Percentiles rank a stretch among this genome's conserved stretches.
Conservation (phyloP, 2,797 vertebrate genomes). For the Gouania willdenowi region DNA sequence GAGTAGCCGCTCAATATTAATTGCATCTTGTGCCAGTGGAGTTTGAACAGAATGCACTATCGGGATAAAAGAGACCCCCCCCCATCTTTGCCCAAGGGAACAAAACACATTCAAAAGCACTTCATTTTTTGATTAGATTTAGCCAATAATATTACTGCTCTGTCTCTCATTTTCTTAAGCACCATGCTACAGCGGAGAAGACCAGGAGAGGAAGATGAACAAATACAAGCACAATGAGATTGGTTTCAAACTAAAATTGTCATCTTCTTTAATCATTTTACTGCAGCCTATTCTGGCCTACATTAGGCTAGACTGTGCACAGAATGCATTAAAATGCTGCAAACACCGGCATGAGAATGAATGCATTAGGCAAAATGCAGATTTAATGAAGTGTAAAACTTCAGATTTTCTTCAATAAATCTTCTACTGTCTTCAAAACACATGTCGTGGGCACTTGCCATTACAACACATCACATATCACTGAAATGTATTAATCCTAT, state of each 20-base stretch:
- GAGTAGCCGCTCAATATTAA: slow-evolving; percentile 80
- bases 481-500: no score
- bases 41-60: slow-evolving; percentile 44
- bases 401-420: slow-evolving; percentile 52
- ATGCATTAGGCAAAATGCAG: slow-evolving; percentile 52
- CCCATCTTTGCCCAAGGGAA: slow-evolving; percentile 66
- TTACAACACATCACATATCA: slow-evolving; percentile 14
- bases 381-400: slow-evolving; percentile 45
- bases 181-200: slow-evolving; percentile 14
- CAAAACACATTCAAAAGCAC: slow-evolving; percentile 77
- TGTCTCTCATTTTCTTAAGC: slow-evolving; percentile 47
- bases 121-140: slow-evolving; percentile 76
- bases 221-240: slow-evolving; percentile 38
- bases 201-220: slow-evolving; percentile 8
- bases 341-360: slow-evolving; percentile 43
- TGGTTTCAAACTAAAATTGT: slow-evolving; percentile 36
- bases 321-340: slow-evolving; percentile 40
- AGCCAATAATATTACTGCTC: slow-evolving; percentile 55
- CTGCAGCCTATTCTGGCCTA: slow-evolving; percentile 22
- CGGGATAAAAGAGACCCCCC: slow-evolving; percentile 34
- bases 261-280: slow-evolving; percentile 47
- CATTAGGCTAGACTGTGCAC: slow-evolving; percentile 14
- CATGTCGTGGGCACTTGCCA: slow-evolving; percentile 22
- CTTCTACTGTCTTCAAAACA: slow-evolving; percentile 42
- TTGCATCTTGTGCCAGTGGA: slow-evolving; percentile 74